These are phyloP conservation scores for Echinometra lucunter DNA, from an alignment of 53 echinoderm and acorn worm genomes.

Conservation along the genomic window DNA sequence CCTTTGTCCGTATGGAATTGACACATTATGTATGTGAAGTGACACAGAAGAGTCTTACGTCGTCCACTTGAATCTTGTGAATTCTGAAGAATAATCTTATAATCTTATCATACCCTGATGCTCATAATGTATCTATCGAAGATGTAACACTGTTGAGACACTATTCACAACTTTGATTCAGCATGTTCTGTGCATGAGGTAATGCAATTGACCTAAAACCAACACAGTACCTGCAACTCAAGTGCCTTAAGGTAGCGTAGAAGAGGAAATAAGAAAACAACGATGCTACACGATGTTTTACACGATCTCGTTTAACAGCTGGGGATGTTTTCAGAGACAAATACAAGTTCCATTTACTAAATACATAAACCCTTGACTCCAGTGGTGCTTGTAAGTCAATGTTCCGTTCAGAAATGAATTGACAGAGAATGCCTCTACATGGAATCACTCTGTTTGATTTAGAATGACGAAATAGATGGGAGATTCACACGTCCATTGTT, in stretches of 20 bases:
- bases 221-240: background rate
- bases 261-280: background rate
- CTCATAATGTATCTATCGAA: background rate
- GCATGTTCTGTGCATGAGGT: background rate
- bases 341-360: constrained; percentile 53
- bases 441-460: background rate
- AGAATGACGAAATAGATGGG: background rate
- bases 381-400: constrained; percentile 27
- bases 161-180: constrained; percentile 13
- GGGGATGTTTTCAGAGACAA: constrained; percentile 22
- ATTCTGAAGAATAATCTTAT: background rate
- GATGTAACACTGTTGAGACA: background rate
- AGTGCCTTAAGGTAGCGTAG: background rate
- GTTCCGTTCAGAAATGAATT: constrained; percentile 14
- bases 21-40: too few relatives aligned
- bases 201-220: constrained; percentile 24
- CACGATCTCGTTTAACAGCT: constrained; percentile 19
- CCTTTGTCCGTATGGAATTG: too few relatives aligned
- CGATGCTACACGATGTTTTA: background rate
- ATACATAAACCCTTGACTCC: constrained; percentile 39
- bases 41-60: background rate
- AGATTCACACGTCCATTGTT: background rate
- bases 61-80: background rate
- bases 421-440: background rate
- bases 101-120: background rate